Base-by-base conservation (phyloP, 2,113 vertebrate genomes). In the Antennarius striatus region DNA sequence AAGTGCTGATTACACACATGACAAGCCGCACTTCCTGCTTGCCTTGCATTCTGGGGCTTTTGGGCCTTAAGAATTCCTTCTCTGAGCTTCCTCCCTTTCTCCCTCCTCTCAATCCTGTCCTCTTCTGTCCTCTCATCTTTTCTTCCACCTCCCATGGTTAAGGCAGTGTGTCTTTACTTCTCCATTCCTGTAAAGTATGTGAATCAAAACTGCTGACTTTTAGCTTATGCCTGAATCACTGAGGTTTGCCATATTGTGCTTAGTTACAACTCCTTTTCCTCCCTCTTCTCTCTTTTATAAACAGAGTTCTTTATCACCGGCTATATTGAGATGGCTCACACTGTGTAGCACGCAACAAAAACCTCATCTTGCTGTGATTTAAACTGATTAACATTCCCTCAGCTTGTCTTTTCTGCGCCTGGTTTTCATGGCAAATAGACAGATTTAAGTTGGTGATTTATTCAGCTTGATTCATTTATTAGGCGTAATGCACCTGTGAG, bases 1-100 rank as follows among this genome's bases (percentile, higher is more conserved):
- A 89, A 91, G 87, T 92, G 86, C 90, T 92, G 89, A 92, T 90
- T 88, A 88, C 89, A 91, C 84, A 91, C 85, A 88, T 82, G 88
- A 91, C 90, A 89, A 90, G 86, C 68, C 73, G 63, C 50, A 85
- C 90, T 91, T 92, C 89, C 91, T 93, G 90, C 91, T 91, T 90
- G 84, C 82, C 82, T 89, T 89, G 90, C 91, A 85, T 90, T 92
- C 86, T 88, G 83, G 73, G 64, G 65, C 88, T 88, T 88, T 88
- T 73, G 81, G 73, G 84, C 84, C 88, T 89, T 83, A 81, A 87
- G 80, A 90, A 83, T 85, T 83, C 82, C 82, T 86, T 76, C 56
- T 67, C 72, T 80, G 64, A 75, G 83, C 86, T 87, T 87, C 75
- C 73, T 89, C 78, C 79, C 77, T 56, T 72, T 64, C 36, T 69